phyloP scores from a whole-genome alignment of 2,113 vertebrate genomes.

The Tor tambroides region DNA sequence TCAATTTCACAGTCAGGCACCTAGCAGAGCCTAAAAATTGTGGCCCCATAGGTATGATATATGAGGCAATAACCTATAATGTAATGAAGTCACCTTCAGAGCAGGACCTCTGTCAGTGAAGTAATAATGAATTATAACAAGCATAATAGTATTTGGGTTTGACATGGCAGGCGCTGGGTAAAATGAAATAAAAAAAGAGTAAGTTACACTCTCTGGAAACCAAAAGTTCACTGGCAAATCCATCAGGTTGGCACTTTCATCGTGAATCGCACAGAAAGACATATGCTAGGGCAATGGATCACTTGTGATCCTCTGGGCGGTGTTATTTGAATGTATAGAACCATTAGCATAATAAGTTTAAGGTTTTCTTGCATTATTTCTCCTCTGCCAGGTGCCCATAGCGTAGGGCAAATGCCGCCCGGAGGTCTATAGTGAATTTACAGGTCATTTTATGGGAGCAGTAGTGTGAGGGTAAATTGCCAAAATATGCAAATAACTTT shows the following conservation, averaged over 20 bases:
- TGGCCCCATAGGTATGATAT: conserved; percentile 76
- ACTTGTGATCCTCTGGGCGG: conserved; percentile 12
- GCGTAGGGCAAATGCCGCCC: background rate
- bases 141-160: conserved; percentile 77
- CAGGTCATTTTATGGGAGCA: background rate
- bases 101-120: conserved; percentile 74
- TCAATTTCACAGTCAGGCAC: conserved; percentile 79
- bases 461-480: too few species aligned
- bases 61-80: conserved; percentile 82
- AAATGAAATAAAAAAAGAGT: conserved; percentile 66
- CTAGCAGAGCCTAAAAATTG: conserved; percentile 67
- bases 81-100: conserved; percentile 88
- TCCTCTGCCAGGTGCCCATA: background rate
- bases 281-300: conserved; percentile 56
- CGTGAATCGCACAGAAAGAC: conserved; percentile 53
- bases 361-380: conserved; percentile 14
- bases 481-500: background rate
- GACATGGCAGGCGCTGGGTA: conserved; percentile 64
- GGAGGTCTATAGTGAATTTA: background rate
- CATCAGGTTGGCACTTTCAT: conserved; percentile 59
- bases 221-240: conserved; percentile 59
- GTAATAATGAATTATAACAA: conserved; percentile 78
- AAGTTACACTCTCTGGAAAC: conserved; percentile 53
- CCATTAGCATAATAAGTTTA: conserved; percentile 17
- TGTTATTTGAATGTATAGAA: conserved; percentile 22